Conservation (phyloP, 1,140 invertebrate species). For the Reticulitermes speratus region DNA sequence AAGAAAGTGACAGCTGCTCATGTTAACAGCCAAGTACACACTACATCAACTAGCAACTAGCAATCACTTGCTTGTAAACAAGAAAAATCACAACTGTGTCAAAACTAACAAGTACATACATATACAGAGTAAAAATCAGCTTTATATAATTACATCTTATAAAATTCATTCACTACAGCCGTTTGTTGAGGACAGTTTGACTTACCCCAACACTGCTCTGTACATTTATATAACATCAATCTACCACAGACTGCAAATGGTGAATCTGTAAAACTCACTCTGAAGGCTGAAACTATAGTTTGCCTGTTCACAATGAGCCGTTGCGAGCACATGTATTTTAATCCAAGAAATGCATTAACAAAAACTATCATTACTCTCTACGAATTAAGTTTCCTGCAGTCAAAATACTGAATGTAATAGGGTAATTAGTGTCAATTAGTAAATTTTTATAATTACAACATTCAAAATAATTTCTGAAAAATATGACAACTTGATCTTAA, state of each 20-base stretch:
- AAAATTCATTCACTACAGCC: constrained; percentile 14
- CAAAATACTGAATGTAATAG: background rate
- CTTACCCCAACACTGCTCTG: background rate
- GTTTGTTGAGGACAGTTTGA: background rate
- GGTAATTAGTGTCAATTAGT: background rate
- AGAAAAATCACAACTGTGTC: background rate
- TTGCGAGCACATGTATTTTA: background rate
- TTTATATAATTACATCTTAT: background rate
- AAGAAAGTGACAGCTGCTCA: background rate
- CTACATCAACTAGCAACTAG: background rate
- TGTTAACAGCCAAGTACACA: background rate
- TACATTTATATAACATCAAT: background rate
- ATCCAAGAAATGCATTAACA: background rate
- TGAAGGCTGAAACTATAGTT: background rate
- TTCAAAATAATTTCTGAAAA: background rate
- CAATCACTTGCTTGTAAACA: background rate
- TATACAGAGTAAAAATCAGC: constrained; percentile 10
- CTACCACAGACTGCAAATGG: background rate
- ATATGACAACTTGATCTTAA: background rate
- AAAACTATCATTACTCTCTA: background rate
- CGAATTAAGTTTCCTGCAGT: background rate
- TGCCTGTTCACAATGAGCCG: background rate
- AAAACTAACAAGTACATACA: constrained; percentile 11
- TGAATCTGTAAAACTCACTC: background rate
- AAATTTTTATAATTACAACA: background rate